Evolutionary conservation across 2,888 invertebrate genomes (phyloP).

Genomic region (Odontomyia ornata): DNA sequence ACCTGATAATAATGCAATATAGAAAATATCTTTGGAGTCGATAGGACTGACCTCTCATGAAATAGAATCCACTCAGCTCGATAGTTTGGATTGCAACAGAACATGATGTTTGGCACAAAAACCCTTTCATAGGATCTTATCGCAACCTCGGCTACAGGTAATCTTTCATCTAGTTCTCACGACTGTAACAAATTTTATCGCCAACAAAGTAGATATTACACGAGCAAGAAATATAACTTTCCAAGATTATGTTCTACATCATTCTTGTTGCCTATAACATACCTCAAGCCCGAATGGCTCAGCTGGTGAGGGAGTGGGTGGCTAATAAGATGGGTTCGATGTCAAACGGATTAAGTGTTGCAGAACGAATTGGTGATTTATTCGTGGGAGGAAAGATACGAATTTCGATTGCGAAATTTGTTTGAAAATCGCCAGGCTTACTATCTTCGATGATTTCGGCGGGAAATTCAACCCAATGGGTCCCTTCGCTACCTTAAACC

Average conservation of each 20-base stretch:
- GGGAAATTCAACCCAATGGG: too few species aligned
- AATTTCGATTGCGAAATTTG: too few species aligned
- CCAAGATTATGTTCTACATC: conserved; percentile 50
- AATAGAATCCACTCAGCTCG: conserved; percentile 31
- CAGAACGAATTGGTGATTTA: too few species aligned
- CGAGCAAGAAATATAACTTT: conserved; percentile 48
- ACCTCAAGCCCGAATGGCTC: conserved; percentile 31
- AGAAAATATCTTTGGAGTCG: neutral
- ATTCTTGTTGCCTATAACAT: conserved; percentile 41
- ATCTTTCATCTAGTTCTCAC: conserved; percentile 51
- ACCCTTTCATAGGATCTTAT: conserved; percentile 48
- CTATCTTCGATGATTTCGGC: too few species aligned
- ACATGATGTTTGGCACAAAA: conserved; percentile 48
- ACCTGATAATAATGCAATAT: conserved; percentile 12
- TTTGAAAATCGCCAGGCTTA: too few species aligned
- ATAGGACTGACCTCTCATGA: conserved; percentile 23
- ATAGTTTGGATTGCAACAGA: conserved; percentile 32
- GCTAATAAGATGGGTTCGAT: neutral
- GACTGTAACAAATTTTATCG: conserved; percentile 51
- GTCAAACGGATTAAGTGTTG: too few species aligned
- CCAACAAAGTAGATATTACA: conserved; percentile 50
- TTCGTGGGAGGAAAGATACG: too few species aligned
- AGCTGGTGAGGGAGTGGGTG: neutral
- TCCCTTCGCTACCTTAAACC: neutral
- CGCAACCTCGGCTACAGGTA: conserved; percentile 39